phyloP scores from a whole-genome alignment of 1,140 invertebrate species.

The Cardiocondyla obscurior region DNA sequence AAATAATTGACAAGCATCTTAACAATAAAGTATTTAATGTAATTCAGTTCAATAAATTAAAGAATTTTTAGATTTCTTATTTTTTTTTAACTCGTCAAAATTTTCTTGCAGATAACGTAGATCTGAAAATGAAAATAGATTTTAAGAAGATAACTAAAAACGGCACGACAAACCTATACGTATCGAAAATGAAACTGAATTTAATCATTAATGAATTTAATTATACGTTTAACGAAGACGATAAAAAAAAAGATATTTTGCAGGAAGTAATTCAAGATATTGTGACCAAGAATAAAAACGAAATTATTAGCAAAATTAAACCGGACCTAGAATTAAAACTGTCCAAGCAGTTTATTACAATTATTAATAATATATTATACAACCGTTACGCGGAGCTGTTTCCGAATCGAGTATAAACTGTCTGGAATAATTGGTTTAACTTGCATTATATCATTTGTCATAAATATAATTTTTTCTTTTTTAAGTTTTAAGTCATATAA shows the following conservation, averaged over 20 bases:
- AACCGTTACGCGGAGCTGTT: background rate
- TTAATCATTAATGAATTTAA: slow-evolving; percentile 67
- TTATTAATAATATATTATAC: background rate
- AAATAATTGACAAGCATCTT: background rate
- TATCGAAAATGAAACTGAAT: slow-evolving; percentile 70
- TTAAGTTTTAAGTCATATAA: too few relatives aligned
- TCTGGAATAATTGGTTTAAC: background rate
- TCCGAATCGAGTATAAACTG: background rate
- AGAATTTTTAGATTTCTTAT: background rate
- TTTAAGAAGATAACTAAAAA: background rate
- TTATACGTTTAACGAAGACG: slow-evolving; percentile 57
- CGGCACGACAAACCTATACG: slow-evolving; percentile 68
- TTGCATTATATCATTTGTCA: too few relatives aligned
- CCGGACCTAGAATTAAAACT: background rate
- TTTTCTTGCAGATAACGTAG: slow-evolving; percentile 63
- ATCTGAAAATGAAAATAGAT: slow-evolving; percentile 44
- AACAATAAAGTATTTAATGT: background rate
- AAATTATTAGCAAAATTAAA: background rate
- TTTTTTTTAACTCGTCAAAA: background rate
- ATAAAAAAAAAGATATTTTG: slow-evolving; percentile 54
- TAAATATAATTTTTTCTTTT: too few relatives aligned
- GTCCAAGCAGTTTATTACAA: background rate
- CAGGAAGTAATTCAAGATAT: background rate
- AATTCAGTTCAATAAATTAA: background rate
- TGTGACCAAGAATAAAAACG: slow-evolving; percentile 48